phyloP scores from a whole-genome alignment of 2,113 vertebrate genomes.

The Agelaius phoeniceus region DNA sequence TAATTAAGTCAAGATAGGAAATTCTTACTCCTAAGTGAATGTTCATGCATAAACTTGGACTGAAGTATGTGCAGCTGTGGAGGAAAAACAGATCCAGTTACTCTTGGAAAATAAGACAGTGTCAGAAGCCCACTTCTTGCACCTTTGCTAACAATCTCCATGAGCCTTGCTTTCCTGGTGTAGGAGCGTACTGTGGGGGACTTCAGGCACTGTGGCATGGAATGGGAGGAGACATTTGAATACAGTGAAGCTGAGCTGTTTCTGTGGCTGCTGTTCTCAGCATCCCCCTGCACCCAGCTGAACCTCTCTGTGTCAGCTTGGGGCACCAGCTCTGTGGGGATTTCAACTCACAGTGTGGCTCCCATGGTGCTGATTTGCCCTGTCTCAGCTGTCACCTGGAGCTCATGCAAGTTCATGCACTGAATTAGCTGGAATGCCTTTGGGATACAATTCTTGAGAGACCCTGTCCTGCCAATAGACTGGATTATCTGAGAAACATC shows the following conservation, averaged over 20 bases:
- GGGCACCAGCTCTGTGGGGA: background rate
- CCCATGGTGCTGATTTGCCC: background rate
- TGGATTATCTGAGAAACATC: constrained; percentile 4
- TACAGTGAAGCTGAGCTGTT: background rate
- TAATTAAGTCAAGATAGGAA: constrained; percentile 57
- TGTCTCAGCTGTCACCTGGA: background rate
- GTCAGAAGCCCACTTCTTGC: background rate
- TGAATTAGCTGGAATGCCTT: background rate
- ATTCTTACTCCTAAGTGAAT: constrained; percentile 29
- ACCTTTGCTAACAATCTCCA: background rate
- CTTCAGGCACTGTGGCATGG: background rate
- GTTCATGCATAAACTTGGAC: background rate
- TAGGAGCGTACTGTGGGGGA: fast-evolving
- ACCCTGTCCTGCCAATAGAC: background rate
- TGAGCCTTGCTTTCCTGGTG: background rate
- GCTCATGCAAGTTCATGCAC: background rate
- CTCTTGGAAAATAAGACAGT: background rate
- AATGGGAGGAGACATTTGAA: background rate
- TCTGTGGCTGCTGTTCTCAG: background rate
- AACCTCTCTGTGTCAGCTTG: background rate
- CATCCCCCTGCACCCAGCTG: background rate
- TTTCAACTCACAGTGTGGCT: fast-evolving
- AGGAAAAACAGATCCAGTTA: constrained; percentile 20
- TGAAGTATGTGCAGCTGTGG: constrained; percentile 15
- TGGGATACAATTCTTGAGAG: background rate